A percentile compares a stretch with the other conserved stretches of the same genome.
Conservation (phyloP, 1,140 invertebrate genomes). For the Ostrea edulis region DNA sequence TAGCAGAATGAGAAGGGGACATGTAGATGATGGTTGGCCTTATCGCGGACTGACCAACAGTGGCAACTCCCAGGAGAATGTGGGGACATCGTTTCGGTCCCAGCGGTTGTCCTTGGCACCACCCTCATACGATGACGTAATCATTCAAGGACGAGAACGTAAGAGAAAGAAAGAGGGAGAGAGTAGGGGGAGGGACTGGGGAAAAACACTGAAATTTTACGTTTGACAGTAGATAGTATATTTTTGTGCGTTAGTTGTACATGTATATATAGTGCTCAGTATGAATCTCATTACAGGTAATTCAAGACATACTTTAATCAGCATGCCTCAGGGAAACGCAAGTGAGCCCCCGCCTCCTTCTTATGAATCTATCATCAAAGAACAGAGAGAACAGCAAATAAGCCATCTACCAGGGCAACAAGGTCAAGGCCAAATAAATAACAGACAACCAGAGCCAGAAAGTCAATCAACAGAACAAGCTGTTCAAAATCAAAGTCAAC, state of each 20-base stretch:
- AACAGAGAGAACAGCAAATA: background rate
- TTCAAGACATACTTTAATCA: background rate
- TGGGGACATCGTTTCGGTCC: background rate
- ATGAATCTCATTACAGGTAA: background rate
- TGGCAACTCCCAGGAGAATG: background rate
- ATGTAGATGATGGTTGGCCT: background rate
- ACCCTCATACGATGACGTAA: background rate
- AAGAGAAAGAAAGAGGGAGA: background rate
- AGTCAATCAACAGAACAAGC: background rate
- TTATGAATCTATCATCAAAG: conserved; percentile 12
- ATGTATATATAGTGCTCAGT: too few species aligned
- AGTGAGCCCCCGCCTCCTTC: background rate
- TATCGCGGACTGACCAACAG: background rate
- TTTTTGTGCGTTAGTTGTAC: background rate
- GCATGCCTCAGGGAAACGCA: background rate
- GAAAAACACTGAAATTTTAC: background rate
- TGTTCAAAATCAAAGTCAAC: background rate
- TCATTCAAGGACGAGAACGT: background rate
- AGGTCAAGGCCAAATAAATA: background rate
- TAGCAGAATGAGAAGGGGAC: background rate
- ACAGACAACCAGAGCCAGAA: background rate
- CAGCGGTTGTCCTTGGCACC: background rate
- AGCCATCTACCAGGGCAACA: background rate
- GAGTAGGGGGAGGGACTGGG: background rate
- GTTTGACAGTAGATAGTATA: background rate